Conservation (phyloP, 2,113 vertebrate genomes). For the Cephalophus harveyi region DNA sequence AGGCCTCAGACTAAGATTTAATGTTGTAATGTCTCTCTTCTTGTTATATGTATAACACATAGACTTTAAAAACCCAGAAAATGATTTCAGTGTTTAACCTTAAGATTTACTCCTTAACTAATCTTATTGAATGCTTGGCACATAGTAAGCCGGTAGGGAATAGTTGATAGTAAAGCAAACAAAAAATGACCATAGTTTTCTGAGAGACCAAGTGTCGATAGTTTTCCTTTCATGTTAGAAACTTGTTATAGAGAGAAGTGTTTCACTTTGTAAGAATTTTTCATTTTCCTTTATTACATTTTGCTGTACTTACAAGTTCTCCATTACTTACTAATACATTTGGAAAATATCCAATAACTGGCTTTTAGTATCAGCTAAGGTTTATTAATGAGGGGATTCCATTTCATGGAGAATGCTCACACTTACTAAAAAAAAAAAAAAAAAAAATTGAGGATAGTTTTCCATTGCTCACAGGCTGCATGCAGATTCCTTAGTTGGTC, state of each 20-base stretch:
- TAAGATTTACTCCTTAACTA: constrained; percentile 16
- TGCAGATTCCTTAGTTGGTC: neutral
- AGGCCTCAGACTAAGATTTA: neutral
- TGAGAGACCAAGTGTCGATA: neutral
- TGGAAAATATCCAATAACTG: constrained; percentile 56
- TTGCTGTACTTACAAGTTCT: constrained; percentile 47
- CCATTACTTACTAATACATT: constrained; percentile 53
- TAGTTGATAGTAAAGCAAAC: constrained; percentile 32
- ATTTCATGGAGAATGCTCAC: constrained; percentile 38
- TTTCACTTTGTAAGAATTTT: constrained; percentile 50
- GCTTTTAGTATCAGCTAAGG: constrained; percentile 46
- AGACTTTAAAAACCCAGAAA: constrained; percentile 2
- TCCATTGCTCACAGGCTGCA: neutral
- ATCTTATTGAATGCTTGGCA: neutral
- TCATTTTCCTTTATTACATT: constrained; percentile 55
- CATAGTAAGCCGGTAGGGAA: neutral
- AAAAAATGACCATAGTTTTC: neutral
- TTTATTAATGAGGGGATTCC: constrained; percentile 51
- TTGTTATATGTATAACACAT: neutral
- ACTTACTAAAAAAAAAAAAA: neutral
- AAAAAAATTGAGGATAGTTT: neutral
- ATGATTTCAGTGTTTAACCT: constrained; percentile 7
- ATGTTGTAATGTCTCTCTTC: neutral
- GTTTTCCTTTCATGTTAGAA: constrained; percentile 25
- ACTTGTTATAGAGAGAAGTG: constrained; percentile 5